phyloP scores from a whole-genome alignment of 2,888 invertebrate genomes.

The Coelopa pilipes region DNA sequence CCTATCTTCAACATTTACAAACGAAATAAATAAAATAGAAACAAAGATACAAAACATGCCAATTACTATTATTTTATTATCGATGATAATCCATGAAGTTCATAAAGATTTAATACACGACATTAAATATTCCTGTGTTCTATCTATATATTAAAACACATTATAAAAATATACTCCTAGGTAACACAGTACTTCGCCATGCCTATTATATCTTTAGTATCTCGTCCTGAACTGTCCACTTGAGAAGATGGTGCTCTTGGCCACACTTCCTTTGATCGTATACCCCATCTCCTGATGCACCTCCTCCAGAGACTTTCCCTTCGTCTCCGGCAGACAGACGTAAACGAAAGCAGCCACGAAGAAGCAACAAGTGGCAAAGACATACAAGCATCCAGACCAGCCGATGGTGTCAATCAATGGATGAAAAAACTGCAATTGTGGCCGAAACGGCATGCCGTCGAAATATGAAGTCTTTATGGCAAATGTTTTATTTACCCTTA shows the following conservation, averaged over 20 bases:
- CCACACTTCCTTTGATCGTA: conserved; percentile 42
- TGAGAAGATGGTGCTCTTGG: conserved; percentile 42
- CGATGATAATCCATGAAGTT: too few relatives aligned
- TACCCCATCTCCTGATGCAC: conserved; percentile 53
- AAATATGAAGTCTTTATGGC: not conserved
- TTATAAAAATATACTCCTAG: too few relatives aligned
- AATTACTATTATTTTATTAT: too few relatives aligned
- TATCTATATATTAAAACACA: not conserved
- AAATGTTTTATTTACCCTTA: conserved; percentile 48
- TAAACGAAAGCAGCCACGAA: conserved; percentile 53
- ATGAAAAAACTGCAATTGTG: conserved; percentile 46
- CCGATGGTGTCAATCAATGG: conserved; percentile 48
- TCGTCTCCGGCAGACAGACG: conserved; percentile 57
- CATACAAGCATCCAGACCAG: conserved; percentile 47
- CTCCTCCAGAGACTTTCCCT: conserved; percentile 51
- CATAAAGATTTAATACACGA: not conserved
- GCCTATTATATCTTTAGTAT: conserved; percentile 30
- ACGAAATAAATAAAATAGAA: too few relatives aligned
- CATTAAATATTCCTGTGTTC: not conserved
- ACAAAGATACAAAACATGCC: too few relatives aligned
- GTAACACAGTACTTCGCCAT: not conserved
- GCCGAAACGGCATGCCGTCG: not conserved
- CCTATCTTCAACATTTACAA: too few relatives aligned
- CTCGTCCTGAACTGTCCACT: conserved; percentile 48
- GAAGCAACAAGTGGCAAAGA: conserved; percentile 56